Conservation (phyloP, 1,140 invertebrate genomes). For the Colletes latitarsis region DNA sequence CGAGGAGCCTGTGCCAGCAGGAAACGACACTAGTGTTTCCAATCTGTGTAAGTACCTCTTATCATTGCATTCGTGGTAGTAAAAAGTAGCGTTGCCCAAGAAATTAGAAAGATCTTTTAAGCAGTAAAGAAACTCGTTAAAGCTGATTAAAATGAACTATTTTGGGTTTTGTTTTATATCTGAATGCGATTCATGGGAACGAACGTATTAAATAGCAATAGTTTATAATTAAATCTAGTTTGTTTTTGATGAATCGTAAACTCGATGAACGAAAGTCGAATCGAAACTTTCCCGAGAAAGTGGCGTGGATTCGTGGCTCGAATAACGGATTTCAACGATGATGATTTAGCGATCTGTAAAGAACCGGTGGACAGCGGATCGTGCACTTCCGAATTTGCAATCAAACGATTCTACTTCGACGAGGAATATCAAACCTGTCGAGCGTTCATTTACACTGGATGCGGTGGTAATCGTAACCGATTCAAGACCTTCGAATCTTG, state of each 20-base stretch:
- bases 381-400: conserved; percentile 83
- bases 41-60: conserved; percentile 73
- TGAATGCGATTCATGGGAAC: too few relatives aligned
- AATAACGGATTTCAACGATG: conserved; percentile 32
- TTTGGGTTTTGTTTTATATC: too few relatives aligned
- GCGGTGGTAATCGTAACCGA: conserved; percentile 90
- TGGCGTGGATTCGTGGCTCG: neutral
- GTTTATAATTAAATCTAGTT: neutral
- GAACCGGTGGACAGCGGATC: conserved; percentile 86
- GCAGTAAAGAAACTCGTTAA: too few relatives aligned
- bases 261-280: neutral
- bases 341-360: conserved; percentile 82
- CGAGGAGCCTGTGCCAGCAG: conserved; percentile 77
- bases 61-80: too few relatives aligned
- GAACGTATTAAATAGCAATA: too few relatives aligned
- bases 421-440: conserved; percentile 86
- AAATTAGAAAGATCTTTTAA: too few relatives aligned
- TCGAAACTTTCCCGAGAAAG: neutral
- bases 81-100: too few relatives aligned
- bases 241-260: neutral
- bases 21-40: conserved; percentile 76
- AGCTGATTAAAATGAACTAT: too few relatives aligned
- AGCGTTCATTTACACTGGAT: conserved; percentile 90
- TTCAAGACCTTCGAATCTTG: conserved; percentile 89
- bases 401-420: conserved; percentile 91